These are phyloP conservation scores for Ambastaia sidthimunki DNA, from an alignment of 2,797 vertebrate species.

Conservation along the genomic window DNA sequence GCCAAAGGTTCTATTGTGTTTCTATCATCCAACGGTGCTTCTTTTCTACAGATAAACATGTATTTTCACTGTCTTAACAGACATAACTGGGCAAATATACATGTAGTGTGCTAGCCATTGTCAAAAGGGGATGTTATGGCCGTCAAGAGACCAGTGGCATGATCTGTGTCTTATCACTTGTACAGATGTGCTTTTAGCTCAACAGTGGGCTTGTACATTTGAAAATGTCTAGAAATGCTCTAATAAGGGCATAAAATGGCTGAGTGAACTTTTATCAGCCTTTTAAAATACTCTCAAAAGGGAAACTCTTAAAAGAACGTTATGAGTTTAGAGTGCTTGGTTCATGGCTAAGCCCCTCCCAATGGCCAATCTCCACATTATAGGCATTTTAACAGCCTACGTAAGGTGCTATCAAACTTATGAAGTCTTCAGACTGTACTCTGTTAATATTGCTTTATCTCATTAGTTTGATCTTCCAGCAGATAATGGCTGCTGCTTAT, in stretches of 20 bases:
- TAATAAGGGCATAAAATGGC: constrained; percentile 21
- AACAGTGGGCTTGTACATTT: constrained; percentile 38
- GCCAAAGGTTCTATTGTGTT: constrained; percentile 60
- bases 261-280: constrained; percentile 37
- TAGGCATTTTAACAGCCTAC: constrained; percentile 58
- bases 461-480: constrained; percentile 59
- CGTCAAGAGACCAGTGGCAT: constrained; percentile 53
- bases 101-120: constrained; percentile 48
- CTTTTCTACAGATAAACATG: constrained; percentile 61
- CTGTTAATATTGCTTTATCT: constrained; percentile 50
- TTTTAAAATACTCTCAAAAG: constrained; percentile 16
- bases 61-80: constrained; percentile 59
- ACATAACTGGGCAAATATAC: constrained; percentile 61
- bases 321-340: constrained; percentile 38
- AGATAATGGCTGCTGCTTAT: constrained; percentile 55
- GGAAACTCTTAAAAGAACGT: constrained; percentile 25
- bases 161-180: constrained; percentile 34
- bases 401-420: constrained; percentile 60
- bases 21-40: constrained; percentile 70
- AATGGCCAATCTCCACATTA: constrained; percentile 56
- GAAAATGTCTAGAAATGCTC: constrained; percentile 45
- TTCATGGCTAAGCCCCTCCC: constrained; percentile 51
- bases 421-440: constrained; percentile 58
- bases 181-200: constrained; percentile 36
- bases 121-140: constrained; percentile 45